Evolutionary conservation across 92 coral and sea anemone species (phyloP).

Genomic region (Parazoanthus darwini): DNA sequence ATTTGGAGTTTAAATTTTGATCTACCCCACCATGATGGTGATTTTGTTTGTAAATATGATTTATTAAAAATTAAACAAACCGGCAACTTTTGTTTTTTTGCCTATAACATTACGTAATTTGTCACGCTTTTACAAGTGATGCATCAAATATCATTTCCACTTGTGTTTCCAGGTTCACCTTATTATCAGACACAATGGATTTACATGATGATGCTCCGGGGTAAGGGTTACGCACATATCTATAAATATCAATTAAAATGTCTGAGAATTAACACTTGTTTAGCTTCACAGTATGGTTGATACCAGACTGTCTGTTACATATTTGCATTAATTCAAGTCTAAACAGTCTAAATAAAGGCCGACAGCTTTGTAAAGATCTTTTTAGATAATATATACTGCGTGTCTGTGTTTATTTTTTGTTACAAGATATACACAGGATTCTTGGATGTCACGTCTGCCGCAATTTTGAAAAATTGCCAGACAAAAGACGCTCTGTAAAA

Average conservation of each 20-base stretch:
- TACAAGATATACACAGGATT: background rate
- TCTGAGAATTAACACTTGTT: constrained; percentile 33
- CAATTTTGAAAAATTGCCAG: background rate
- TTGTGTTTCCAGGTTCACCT: constrained; percentile 34
- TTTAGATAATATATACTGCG: background rate
- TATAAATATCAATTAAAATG: constrained; percentile 33
- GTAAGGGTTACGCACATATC: constrained; percentile 37
- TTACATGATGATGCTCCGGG: constrained; percentile 39
- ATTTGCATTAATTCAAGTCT: constrained; percentile 28
- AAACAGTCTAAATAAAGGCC: background rate
- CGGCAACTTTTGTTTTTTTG: constrained; percentile 14
- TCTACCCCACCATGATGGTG: background rate
- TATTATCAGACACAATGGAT: constrained; percentile 41
- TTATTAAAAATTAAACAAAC: background rate
- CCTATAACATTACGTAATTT: constrained; percentile 4
- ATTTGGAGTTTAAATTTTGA: background rate
- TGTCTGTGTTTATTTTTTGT: constrained; percentile 1
- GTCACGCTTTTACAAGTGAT: constrained; percentile 18
- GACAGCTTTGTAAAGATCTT: background rate
- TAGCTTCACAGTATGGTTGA: background rate
- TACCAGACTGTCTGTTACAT: constrained; percentile 35
- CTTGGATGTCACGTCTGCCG: background rate
- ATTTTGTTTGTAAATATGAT: background rate
- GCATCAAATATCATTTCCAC: constrained; percentile 4
- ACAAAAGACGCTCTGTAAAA: background rate